phyloP scores from a whole-genome alignment of 53 echinoderm and acorn worm genomes.

The Zoroaster sp. region DNA sequence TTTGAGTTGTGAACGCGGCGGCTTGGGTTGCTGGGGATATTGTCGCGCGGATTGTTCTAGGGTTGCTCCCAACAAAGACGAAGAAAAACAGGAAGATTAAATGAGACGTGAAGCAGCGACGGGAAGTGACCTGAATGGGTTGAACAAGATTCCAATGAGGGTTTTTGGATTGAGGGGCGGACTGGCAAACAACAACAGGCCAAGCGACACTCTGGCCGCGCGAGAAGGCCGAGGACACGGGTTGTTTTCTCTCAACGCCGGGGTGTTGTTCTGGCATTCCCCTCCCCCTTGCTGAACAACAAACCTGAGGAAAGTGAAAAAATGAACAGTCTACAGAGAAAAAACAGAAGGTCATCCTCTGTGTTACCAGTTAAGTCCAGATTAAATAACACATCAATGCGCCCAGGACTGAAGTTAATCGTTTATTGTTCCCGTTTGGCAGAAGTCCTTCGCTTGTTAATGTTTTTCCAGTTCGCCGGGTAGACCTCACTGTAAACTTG shows the following conservation, averaged over 20 bases:
- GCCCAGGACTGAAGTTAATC: constrained; percentile 35
- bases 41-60: background rate
- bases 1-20: background rate
- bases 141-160: background rate
- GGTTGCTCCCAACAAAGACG: background rate
- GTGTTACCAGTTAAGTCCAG: constrained; percentile 53
- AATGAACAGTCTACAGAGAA: background rate
- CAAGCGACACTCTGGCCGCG: background rate
- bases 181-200: background rate
- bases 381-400: constrained; percentile 52
- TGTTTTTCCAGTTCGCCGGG: constrained; percentile 17
- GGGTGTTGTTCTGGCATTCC: background rate
- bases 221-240: constrained; percentile 35
- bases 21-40: background rate
- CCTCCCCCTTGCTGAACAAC: constrained; percentile 1
- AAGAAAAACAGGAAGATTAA: constrained; percentile 43
- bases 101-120: constrained; percentile 25
- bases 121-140: constrained; percentile 43
- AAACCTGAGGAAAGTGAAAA: background rate
- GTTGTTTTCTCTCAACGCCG: constrained; percentile 5
- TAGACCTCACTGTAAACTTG: constrained; percentile 33
- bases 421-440: constrained; percentile 36
- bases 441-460: constrained; percentile 21
- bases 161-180: background rate
- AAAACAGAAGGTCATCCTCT: constrained; percentile 25